phyloP scores from a whole-genome alignment of 2,113 vertebrate genomes.

The Oncorhynchus nerka region DNA sequence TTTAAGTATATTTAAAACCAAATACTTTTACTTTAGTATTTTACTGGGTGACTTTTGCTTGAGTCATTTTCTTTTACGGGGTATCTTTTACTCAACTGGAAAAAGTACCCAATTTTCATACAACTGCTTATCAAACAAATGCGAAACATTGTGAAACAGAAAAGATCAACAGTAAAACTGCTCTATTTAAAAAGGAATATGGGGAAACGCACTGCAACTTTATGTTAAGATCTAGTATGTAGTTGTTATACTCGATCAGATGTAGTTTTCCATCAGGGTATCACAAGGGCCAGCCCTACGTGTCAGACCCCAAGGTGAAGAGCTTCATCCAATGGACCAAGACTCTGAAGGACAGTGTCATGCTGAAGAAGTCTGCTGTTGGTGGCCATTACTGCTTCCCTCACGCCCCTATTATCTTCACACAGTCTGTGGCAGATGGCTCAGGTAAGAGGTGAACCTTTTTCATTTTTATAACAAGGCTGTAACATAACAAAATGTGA shows the following conservation, averaged over 20 bases:
- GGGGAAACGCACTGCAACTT: not conserved
- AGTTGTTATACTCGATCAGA: not conserved
- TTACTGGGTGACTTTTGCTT: no score
- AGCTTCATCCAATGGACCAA: slow-evolving; percentile 86
- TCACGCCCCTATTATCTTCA: slow-evolving; percentile 72
- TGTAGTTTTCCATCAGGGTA: slow-evolving; percentile 62
- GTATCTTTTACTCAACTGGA: no score
- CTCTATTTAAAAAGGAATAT: not conserved
- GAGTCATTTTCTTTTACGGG: no score
- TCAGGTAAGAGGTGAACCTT: slow-evolving; percentile 67
- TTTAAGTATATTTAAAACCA: no score
- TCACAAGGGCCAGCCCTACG: slow-evolving; percentile 84
- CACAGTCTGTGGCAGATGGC: slow-evolving; percentile 67
- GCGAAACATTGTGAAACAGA: no score
- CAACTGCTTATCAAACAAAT: no score
- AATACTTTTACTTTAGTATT: no score
- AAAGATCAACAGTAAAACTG: not conserved
- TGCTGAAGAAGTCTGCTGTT: slow-evolving; percentile 76
- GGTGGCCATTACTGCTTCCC: slow-evolving; percentile 87
- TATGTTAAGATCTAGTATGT: not conserved
- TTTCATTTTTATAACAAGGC: not conserved
- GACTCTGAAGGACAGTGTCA: slow-evolving; percentile 71
- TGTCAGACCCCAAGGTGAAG: slow-evolving; percentile 78
- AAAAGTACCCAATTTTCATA: no score
- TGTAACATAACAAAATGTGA: no score